Evolutionary conservation across 2,888 invertebrate species (phyloP).

Genomic region (Megamerina dolium): DNA sequence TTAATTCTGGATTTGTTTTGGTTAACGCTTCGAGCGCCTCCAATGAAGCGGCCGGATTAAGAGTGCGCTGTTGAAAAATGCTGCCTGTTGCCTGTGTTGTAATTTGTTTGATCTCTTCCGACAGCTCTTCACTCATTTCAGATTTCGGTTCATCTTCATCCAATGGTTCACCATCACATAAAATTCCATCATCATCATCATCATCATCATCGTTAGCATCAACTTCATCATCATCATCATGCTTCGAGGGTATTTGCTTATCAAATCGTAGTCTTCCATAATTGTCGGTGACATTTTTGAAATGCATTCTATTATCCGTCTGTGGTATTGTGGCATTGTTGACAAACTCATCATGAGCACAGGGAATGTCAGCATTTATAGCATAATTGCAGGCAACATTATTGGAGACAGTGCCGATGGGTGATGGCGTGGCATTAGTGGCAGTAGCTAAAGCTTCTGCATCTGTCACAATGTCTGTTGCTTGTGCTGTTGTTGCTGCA

Average conservation of each 20-base stretch:
- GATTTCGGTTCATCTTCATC: slow-evolving; percentile 10
- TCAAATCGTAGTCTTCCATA: too few species aligned
- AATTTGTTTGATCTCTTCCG: slow-evolving; percentile 16
- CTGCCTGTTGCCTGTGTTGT: slow-evolving; percentile 4
- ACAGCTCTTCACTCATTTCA: slow-evolving; percentile 16
- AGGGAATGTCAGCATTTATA: too few species aligned
- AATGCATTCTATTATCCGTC: too few species aligned
- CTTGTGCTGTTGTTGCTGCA: slow-evolving; percentile 5
- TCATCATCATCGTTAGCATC: background rate
- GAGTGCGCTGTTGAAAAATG: slow-evolving; percentile 2
- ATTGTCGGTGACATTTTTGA: too few species aligned
- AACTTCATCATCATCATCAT: background rate
- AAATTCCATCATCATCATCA: background rate
- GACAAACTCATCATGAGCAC: too few species aligned
- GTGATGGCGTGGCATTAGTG: too few species aligned
- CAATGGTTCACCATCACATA: background rate
- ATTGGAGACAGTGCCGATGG: too few species aligned
- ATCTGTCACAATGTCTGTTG: slow-evolving; percentile 10
- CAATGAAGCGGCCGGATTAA: slow-evolving; percentile 39
- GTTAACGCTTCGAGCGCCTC: slow-evolving; percentile 39
- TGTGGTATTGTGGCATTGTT: too few species aligned
- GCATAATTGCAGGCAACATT: too few species aligned
- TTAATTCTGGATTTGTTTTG: slow-evolving; percentile 36
- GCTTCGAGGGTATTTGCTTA: too few species aligned
- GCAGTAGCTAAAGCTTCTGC: slow-evolving; percentile 5